Evolutionary conservation across 2,888 invertebrate genomes (phyloP), one percentile per base, ranked within the genome.

Genomic region (Sicus ferrugineus): DNA sequence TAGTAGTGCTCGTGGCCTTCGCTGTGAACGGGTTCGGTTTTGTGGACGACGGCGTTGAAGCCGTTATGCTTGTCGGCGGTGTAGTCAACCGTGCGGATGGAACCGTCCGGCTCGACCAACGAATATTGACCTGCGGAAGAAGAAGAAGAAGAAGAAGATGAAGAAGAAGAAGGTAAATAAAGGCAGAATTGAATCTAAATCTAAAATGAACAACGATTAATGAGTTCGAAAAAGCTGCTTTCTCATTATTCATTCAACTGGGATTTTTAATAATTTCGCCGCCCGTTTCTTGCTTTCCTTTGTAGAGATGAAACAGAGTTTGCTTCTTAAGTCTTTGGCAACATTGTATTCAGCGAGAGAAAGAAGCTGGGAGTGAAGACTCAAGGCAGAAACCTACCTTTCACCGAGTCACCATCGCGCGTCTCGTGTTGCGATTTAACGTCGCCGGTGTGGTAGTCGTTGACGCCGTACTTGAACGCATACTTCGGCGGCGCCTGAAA

Each of bases 31-130:
- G 85, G 85, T 67, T 83, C 84, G 26, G 85, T 85, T 79, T 85
- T 85, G 74, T 85, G 85, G 26, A 85, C 85, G 38, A 85, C 83
- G 46, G 85, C 85, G 73, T 85, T 85, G 78, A 85, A 85, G 59
- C 85, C 85, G 68, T 85, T 85, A 75, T 85, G 85, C 75, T 85
- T 85, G 70, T 85, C 85, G 69, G 85, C 85, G 38, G 85, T 85
- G 72, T 85, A 85, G 75, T 85, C 85, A 52, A 85, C 85, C 46
- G 91, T 92, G 75, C 92, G 88, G 73, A 92, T 90, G 67, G 91
- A 91, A 74, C 92, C 92, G 84, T 92, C 92, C 65, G 91, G 90
- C 83, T 92, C 92, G 75, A 91, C 90, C 79, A 90, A 85, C 14
- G 89, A 89, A 83, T 89, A 90, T 81, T 90, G 89, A 31, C 85